These are phyloP conservation scores for Orthosia gracilis DNA, from an alignment of 2,888 invertebrate genomes.

Conservation along the genomic window DNA sequence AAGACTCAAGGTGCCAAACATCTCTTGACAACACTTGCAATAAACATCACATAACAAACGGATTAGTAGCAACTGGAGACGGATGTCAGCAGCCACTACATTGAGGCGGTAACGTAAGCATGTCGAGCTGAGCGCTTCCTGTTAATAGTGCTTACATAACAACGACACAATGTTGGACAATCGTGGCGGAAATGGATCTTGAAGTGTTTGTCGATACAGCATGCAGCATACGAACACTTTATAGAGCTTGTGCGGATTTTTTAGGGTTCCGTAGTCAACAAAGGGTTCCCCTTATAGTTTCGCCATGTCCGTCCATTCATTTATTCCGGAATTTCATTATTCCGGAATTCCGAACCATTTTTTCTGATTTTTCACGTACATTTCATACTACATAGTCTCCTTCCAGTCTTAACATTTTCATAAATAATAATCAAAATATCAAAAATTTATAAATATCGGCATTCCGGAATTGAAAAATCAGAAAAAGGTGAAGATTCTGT, in stretches of 20 bases:
- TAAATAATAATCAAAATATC: too few relatives aligned
- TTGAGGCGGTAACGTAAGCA: conserved; percentile 10
- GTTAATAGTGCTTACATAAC: conserved; percentile 25
- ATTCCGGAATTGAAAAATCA: too few relatives aligned
- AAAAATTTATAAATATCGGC: too few relatives aligned
- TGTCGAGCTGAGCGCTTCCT: conserved; percentile 36
- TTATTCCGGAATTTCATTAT: too few relatives aligned
- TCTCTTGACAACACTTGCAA: not conserved
- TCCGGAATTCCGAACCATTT: too few relatives aligned
- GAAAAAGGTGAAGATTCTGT: conserved; percentile 6
- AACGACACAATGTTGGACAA: conserved; percentile 28
- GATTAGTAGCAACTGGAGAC: not conserved
- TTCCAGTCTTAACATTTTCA: too few relatives aligned
- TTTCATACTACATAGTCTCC: too few relatives aligned
- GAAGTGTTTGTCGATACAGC: not conserved
- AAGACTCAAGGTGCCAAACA: not conserved
- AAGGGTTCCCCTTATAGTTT: too few relatives aligned
- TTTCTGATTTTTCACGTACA: too few relatives aligned
- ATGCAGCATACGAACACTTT: not conserved
- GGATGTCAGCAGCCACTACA: not conserved
- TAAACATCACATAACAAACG: not conserved
- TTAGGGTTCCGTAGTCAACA: too few relatives aligned
- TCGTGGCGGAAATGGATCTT: conserved; percentile 5
- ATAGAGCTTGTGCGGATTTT: not conserved
- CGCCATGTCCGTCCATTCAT: too few relatives aligned